Conservation (phyloP, 2,113 vertebrate species). For the Halcyon malimbica region DNA sequence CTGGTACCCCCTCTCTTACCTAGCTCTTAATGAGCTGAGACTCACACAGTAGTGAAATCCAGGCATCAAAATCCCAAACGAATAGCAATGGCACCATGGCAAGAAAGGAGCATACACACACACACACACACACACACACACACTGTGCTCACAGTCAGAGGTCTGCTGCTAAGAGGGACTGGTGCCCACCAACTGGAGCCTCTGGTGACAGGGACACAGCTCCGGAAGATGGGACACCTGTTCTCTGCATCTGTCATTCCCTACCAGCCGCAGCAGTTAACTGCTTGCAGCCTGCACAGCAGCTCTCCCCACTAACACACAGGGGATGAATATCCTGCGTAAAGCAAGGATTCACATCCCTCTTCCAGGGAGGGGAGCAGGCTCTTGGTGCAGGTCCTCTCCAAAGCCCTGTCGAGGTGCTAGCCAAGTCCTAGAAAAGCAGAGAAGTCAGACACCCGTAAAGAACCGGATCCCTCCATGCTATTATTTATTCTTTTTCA, state of each 20-base stretch:
- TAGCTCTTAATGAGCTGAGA: fast-evolving
- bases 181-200: not conserved
- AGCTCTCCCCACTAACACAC: fast-evolving
- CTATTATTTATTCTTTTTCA: not conserved
- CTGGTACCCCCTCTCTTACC: not conserved
- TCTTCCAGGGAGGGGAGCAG: not conserved
- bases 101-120: too few relatives aligned
- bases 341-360: not conserved
- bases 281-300: not conserved
- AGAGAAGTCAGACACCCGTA: not conserved
- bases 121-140: not conserved
- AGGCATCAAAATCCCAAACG: not conserved
- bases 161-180: not conserved
- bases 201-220: not conserved
- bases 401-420: not conserved
- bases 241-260: not conserved
- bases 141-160: too few relatives aligned
- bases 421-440: not conserved
- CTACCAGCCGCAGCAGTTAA: not conserved
- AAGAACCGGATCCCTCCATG: fast-evolving
- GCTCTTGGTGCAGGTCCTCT: not conserved
- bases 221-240: not conserved
- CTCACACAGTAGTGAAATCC: not conserved
- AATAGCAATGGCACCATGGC: fast-evolving
- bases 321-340: fast-evolving